Conservation (phyloP, 2,888 invertebrate genomes). For the Xestia rhomboidea region DNA sequence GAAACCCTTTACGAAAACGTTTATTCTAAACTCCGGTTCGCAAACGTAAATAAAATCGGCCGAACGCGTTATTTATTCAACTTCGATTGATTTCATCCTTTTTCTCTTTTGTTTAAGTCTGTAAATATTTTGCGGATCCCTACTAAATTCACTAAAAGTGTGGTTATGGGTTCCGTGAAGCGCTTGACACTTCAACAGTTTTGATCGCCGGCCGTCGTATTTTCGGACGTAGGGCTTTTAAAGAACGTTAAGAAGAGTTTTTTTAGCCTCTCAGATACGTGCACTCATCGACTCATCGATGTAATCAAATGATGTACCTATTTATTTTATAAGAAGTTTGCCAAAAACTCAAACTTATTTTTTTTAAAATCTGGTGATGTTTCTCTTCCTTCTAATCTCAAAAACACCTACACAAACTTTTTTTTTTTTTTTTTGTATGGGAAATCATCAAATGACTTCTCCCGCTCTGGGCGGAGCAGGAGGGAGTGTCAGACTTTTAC, state of each 20-base stretch:
- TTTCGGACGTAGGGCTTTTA: not conserved
- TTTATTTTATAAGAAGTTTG: too few species aligned
- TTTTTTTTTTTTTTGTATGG: too few species aligned
- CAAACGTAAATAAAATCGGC: constrained; percentile 51
- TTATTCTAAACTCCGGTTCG: constrained; percentile 22
- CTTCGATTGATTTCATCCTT: constrained; percentile 49
- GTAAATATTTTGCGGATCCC: constrained; percentile 57
- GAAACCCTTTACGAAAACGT: constrained; percentile 23
- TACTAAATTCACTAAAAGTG: constrained; percentile 48
- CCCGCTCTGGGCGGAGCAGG: too few species aligned
- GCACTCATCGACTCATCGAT: not conserved
- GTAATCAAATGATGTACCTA: too few species aligned
- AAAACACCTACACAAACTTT: too few species aligned
- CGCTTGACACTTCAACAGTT: constrained; percentile 35
- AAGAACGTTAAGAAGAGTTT: not conserved
- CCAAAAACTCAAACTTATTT: too few species aligned
- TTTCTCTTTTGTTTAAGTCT: constrained; percentile 47
- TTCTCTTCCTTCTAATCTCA: too few species aligned
- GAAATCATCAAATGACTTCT: too few species aligned
- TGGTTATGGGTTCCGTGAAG: constrained; percentile 25
- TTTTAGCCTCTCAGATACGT: not conserved
- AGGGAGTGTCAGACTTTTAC: too few species aligned
- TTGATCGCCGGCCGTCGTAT: not conserved
- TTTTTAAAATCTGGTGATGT: too few species aligned
- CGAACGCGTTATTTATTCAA: constrained; percentile 56